These are phyloP conservation scores for Papilio glaucus DNA, from an alignment of 1,140 invertebrate genomes.

Conservation along the genomic window DNA sequence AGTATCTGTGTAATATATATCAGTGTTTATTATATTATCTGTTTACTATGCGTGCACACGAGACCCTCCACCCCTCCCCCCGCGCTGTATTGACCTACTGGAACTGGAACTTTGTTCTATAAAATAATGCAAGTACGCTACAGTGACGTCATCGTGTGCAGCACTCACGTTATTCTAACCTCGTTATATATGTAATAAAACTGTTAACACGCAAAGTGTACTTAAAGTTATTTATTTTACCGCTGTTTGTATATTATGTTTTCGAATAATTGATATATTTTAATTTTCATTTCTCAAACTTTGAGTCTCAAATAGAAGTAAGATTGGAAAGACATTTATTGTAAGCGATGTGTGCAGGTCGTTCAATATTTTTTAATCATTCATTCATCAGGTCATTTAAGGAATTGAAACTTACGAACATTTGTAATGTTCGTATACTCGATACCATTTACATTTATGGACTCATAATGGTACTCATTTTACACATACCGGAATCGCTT, in stretches of 20 bases:
- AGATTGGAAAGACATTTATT: neutral
- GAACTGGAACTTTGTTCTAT: too few species aligned
- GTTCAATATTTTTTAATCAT: too few species aligned
- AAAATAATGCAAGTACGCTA: neutral
- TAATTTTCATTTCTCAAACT: neutral
- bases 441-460: too few species aligned
- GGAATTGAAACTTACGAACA: neutral
- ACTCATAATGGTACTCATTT: too few species aligned
- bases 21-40: neutral
- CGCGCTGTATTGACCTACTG: too few species aligned
- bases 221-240: neutral
- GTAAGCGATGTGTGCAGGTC: too few species aligned
- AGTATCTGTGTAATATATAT: neutral
- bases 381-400: neutral
- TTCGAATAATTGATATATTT: neutral
- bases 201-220: neutral
- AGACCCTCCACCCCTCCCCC: too few species aligned
- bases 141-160: neutral
- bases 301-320: neutral
- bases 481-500: too few species aligned
- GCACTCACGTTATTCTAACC: neutral
- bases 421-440: too few species aligned
- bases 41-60: neutral
- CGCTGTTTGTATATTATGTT: slow-evolving; percentile 4
- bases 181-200: neutral